A percentile compares a stretch with the other conserved stretches of the same genome.
Conservation (phyloP, 1,140 invertebrate species). For the Ooceraea biroi region DNA sequence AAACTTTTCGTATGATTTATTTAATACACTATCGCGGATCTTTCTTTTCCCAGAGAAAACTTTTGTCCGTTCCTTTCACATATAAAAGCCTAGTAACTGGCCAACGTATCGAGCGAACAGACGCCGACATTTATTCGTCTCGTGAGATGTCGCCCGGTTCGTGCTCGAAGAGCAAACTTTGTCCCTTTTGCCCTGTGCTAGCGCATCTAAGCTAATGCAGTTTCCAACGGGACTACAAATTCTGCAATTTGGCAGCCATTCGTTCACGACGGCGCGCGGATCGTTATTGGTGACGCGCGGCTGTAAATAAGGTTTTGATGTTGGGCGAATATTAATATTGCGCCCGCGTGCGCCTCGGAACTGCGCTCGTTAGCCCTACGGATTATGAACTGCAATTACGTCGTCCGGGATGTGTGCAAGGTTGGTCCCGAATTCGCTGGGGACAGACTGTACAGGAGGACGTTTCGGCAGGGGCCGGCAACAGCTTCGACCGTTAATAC, state of each 20-base stretch:
- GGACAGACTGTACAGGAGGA: conserved; percentile 19
- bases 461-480: conserved; percentile 37
- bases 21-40: not conserved
- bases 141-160: conserved; percentile 42
- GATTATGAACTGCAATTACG: conserved; percentile 61
- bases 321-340: conserved; percentile 53
- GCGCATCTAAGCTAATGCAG: conserved; percentile 63
- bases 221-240: conserved; percentile 62
- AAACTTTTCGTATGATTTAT: not conserved
- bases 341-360: conserved; percentile 23
- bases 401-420: conserved; percentile 26
- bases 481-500: conserved; percentile 35
- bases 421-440: conserved; percentile 41
- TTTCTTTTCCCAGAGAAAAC: not conserved
- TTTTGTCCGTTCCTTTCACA: conserved; percentile 36
- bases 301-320: conserved; percentile 57
- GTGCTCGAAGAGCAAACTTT: conserved; percentile 53
- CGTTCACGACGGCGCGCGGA: conserved; percentile 33
- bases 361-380: conserved; percentile 56
- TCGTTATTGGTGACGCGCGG: conserved; percentile 39
- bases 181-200: conserved; percentile 52
- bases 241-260: conserved; percentile 51
- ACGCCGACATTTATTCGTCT: conserved; percentile 61
- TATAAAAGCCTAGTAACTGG: conserved; percentile 16
- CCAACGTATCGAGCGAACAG: conserved; percentile 18